phyloP scores from a whole-genome alignment of 2,888 invertebrate species.

The Drosophila maculinotata region DNA sequence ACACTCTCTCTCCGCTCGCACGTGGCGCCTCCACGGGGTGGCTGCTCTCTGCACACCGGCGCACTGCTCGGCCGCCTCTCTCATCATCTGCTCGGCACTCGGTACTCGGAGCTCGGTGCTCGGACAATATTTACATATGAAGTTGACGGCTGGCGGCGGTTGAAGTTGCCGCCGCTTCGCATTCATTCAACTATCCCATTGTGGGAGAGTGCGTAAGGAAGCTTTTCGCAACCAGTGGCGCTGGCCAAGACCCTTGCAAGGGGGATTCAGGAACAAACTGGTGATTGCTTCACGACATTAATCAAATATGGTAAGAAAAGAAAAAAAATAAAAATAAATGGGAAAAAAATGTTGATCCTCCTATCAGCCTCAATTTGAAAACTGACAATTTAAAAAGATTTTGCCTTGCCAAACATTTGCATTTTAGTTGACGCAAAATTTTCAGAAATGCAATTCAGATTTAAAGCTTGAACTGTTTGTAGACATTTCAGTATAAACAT shows the following conservation, averaged over 20 bases:
- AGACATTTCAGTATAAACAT: constrained; percentile 1
- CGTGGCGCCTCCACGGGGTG: constrained; percentile 40
- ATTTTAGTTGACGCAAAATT: not conserved
- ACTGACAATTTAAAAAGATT: not conserved
- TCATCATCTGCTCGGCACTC: constrained; percentile 38
- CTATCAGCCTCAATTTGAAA: too few relatives aligned
- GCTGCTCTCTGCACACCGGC: constrained; percentile 3
- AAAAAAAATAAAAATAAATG: too few relatives aligned
- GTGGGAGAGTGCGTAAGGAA: constrained; percentile 51
- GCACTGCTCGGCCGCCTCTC: constrained; percentile 16
- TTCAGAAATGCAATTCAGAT: not conserved
- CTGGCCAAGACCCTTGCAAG: constrained; percentile 1
- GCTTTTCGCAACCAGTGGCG: constrained; percentile 47
- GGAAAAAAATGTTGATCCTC: too few relatives aligned
- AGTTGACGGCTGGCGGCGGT: constrained; percentile 60
- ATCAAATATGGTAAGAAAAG: too few relatives aligned
- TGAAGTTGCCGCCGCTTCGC: constrained; percentile 55
- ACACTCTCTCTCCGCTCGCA: constrained; percentile 31
- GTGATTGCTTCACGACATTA: too few relatives aligned
- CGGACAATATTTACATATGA: constrained; percentile 75
- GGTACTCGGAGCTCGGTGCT: too few relatives aligned
- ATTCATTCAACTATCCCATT: constrained; percentile 66
- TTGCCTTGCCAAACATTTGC: too few relatives aligned
- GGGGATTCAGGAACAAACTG: not conserved
- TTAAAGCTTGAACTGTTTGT: not conserved